Conservation (phyloP, 2,113 vertebrate genomes). For the Pangasianodon hypophthalmus region DNA sequence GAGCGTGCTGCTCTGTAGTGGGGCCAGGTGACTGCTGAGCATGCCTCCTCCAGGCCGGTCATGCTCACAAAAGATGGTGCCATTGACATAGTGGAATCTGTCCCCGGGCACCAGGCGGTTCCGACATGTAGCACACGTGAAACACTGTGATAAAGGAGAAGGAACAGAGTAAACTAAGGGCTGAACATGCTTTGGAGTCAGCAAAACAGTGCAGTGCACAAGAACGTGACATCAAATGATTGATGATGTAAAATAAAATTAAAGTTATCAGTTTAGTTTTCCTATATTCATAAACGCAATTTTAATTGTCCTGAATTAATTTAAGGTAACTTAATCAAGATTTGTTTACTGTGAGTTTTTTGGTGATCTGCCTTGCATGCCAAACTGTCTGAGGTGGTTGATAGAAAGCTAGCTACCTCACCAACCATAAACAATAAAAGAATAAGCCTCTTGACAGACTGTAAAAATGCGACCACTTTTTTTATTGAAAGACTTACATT, state of each 20-base stretch:
- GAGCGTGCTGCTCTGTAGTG: conserved; percentile 69
- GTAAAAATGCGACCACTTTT: neutral
- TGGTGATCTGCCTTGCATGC: neutral
- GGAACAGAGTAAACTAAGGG: neutral
- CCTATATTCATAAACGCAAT: neutral
- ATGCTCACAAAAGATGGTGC: conserved; percentile 80
- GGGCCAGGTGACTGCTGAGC: conserved; percentile 67
- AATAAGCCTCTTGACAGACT: neutral
- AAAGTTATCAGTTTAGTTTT: neutral
- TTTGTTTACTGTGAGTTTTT: neutral
- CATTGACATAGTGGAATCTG: conserved; percentile 78
- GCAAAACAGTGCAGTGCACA: neutral
- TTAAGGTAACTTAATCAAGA: neutral
- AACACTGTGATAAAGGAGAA: conserved; percentile 68
- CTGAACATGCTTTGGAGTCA: neutral
- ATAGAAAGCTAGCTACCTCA: neutral
- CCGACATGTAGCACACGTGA: conserved; percentile 78
- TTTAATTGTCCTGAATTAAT: neutral
- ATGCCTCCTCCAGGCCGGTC: conserved; percentile 73
- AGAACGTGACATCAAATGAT: neutral
- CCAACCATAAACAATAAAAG: neutral
- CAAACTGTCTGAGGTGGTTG: neutral
- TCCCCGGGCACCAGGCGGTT: conserved; percentile 78
- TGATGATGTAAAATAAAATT: neutral
- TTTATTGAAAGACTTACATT: neutral